Evolutionary conservation across 2,113 vertebrate genomes (phyloP), one percentile per base, ranked within the genome.

Genomic region (Myiozetetes cayanensis): DNA sequence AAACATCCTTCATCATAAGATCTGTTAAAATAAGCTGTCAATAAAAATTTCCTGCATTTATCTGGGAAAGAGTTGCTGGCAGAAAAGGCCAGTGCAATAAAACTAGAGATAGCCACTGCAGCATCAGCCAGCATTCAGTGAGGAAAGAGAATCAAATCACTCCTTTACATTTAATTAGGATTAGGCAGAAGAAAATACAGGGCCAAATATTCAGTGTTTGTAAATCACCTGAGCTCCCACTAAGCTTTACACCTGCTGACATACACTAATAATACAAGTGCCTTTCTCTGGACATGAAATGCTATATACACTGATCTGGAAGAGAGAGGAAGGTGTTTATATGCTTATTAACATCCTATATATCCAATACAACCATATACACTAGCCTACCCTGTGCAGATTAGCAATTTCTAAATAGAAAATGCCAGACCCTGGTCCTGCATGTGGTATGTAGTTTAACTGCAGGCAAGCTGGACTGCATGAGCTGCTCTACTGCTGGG

Each of bases 1-100:
- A 90, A 86, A 92, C 71, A 94, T 92, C 90, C 79, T 78, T 94
- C 85, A 95, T 78, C 76, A 17, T 68, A 77, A 71, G 87, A 90
- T 90, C 72, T 70, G 82, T 78, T 94, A 80, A 93, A 96, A 96
- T 80, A 92, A 90, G 52, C 82, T 94, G 91, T 90, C 95, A 94
- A 91, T 95, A 94, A 86, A 94, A 94, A 80, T 84, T 91, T 65
- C 66, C 50, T 72, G 63, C 56, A 49, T 84, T 93, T 84, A 41
- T 90, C 71, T 85, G 72, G 68, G 66, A 53, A 90, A 85, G 46
- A 71, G 35, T 12, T 85, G 72, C 63, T 93, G 59, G 68, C 39
- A 86, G 72, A 90, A 91, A 93, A 81, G 68, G 65, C 61, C 75
- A 71, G 39, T 37, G 92, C 72, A 92, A 83, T 74, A 87, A 90